These are phyloP conservation scores for Aurelia sp. DNA, from an alignment of 30 jellyfish, hydroid and myxozoan genomes.

Conservation along the genomic window DNA sequence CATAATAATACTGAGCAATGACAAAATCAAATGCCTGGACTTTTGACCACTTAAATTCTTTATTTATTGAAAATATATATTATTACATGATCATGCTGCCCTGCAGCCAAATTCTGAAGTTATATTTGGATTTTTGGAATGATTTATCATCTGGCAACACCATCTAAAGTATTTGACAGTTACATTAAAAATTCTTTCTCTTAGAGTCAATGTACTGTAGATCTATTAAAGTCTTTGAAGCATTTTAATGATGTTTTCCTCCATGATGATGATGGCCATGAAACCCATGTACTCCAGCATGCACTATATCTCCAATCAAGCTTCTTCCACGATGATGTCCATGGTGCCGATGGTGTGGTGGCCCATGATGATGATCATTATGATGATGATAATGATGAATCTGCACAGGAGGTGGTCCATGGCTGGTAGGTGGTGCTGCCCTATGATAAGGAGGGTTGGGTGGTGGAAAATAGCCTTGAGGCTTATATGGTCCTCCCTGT, in stretches of 20 bases:
- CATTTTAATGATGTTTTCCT: not conserved
- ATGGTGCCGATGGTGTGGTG: not conserved
- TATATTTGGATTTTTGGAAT: not conserved
- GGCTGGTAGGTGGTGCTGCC: not conserved
- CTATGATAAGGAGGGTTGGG: not conserved
- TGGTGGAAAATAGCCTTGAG: too few species aligned
- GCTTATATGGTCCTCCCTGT: too few species aligned
- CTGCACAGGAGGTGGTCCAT: not conserved
- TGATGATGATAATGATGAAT: not conserved
- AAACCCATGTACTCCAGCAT: not conserved
- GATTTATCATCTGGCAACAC: not conserved
- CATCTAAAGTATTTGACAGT: not conserved
- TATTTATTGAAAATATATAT: too few species aligned
- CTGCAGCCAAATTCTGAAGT: not conserved
- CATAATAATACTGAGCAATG: too few species aligned
- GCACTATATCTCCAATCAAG: not conserved
- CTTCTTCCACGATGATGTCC: not conserved
- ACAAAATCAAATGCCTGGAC: too few species aligned
- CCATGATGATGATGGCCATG: not conserved
- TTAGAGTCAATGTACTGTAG: not conserved
- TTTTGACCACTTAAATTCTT: too few species aligned
- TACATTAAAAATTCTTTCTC: not conserved
- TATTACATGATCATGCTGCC: not conserved
- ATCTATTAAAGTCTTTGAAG: not conserved
- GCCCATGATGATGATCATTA: not conserved